phyloP scores from a whole-genome alignment of 2,797 vertebrate genomes.

The Pelochelys cantorii region DNA sequence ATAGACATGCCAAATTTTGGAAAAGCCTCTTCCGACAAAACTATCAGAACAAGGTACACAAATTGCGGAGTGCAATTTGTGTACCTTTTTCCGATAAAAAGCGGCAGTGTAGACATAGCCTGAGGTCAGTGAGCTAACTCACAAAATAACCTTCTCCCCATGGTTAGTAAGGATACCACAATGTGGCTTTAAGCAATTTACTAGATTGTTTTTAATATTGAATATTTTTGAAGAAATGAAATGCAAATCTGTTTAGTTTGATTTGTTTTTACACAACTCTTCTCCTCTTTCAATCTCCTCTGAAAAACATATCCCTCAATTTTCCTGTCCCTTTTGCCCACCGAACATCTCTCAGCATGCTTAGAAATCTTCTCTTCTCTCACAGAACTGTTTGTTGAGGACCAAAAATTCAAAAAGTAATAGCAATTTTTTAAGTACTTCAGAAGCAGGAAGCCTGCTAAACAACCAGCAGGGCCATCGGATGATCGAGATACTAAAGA shows the following conservation, averaged over 20 bases:
- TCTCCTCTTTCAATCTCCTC: neutral
- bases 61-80: no score
- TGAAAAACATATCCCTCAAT: neutral
- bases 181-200: neutral
- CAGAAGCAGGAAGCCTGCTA: no score
- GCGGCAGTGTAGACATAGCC: no score
- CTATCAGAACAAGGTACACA: no score
- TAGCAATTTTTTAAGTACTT: no score
- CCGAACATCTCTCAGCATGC: neutral
- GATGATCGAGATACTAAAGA: no score
- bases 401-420: neutral
- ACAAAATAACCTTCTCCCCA: neutral
- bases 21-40: no score
- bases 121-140: neutral
- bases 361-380: neutral
- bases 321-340: neutral
- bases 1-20: no score
- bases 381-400: neutral
- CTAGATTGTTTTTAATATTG: neutral
- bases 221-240: neutral
- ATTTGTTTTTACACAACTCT: neutral
- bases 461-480: no score
- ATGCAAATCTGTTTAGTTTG: neutral
- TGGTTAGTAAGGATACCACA: fast-evolving
- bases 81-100: no score